Evolutionary conservation across 1,140 invertebrate genomes (phyloP).

Genomic region (Lasioglossum baleicum): DNA sequence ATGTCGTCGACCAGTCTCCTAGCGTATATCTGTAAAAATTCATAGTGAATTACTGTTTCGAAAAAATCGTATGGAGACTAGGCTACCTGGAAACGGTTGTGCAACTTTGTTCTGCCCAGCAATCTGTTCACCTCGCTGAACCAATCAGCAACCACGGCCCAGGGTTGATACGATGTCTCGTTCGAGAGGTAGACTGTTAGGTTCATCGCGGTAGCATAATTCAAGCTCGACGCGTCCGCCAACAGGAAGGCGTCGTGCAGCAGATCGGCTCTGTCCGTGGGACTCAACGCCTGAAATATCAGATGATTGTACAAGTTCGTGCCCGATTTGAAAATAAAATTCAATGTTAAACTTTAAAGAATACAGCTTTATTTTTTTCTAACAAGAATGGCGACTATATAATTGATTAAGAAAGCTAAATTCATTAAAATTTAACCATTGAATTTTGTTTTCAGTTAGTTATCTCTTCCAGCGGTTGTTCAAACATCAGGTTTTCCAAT

Average conservation of each 20-base stretch:
- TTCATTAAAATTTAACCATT: too few relatives aligned
- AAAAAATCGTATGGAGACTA: neutral
- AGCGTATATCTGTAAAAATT: conserved; percentile 20
- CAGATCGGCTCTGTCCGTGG: conserved; percentile 88
- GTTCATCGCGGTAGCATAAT: conserved; percentile 83
- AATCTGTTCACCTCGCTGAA: conserved; percentile 22
- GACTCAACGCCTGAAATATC: conserved; percentile 80
- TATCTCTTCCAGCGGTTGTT: too few relatives aligned
- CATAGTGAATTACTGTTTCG: neutral
- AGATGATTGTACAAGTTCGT: too few relatives aligned
- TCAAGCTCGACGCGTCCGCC: conserved; percentile 83
- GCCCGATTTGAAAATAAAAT: too few relatives aligned
- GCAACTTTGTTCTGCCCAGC: neutral
- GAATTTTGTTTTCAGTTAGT: too few relatives aligned
- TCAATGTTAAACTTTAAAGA: too few relatives aligned
- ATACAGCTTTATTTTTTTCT: too few relatives aligned
- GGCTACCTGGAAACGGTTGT: conserved; percentile 21
- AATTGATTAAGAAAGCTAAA: too few relatives aligned
- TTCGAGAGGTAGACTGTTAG: conserved; percentile 83
- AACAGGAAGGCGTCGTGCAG: conserved; percentile 90
- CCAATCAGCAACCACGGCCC: conserved; percentile 81
- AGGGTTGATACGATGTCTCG: conserved; percentile 86
- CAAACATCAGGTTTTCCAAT: too few relatives aligned
- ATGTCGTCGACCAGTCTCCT: conserved; percentile 2
- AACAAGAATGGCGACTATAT: too few relatives aligned